These are phyloP conservation scores for Tiliacea citrago DNA, from an alignment of 2,888 invertebrate genomes.

Conservation along the genomic window DNA sequence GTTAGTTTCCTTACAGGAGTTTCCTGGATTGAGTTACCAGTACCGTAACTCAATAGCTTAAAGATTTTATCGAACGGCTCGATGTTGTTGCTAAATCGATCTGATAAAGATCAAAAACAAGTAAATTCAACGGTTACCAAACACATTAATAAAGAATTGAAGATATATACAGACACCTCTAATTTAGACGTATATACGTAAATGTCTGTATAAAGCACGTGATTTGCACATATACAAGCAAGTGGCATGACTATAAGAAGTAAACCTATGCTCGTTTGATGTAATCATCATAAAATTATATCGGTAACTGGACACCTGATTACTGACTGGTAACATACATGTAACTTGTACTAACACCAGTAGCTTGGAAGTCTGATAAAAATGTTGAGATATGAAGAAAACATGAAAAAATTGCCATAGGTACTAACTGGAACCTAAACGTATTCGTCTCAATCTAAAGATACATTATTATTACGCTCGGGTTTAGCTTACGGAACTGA, in stretches of 20 bases:
- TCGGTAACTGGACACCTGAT: conserved; percentile 58
- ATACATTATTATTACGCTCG: too few species aligned
- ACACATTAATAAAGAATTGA: background rate
- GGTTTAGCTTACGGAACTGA: background rate
- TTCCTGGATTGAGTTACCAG: conserved; percentile 38
- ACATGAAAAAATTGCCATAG: too few species aligned
- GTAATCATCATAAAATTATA: conserved; percentile 59
- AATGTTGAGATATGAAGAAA: background rate
- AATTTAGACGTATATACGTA: conserved; percentile 31
- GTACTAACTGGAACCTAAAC: too few species aligned
- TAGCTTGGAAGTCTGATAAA: conserved; percentile 10
- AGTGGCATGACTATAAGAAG: conserved; percentile 46
- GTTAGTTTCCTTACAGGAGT: conserved; percentile 28
- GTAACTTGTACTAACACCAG: conserved; percentile 23
- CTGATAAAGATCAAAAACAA: background rate
- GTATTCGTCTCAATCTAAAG: background rate
- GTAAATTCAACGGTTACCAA: background rate
- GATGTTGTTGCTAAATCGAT: conserved; percentile 2
- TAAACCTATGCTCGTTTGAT: conserved; percentile 30
- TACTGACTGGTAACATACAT: conserved; percentile 28
- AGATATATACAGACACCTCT: background rate
- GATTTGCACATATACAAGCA: conserved; percentile 48
- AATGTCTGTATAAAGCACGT: conserved; percentile 18
- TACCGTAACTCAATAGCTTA: conserved; percentile 26
- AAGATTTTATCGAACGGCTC: conserved; percentile 33